phyloP scores from a whole-genome alignment of 2,888 invertebrate genomes.

The Iselma pallidipennis region DNA sequence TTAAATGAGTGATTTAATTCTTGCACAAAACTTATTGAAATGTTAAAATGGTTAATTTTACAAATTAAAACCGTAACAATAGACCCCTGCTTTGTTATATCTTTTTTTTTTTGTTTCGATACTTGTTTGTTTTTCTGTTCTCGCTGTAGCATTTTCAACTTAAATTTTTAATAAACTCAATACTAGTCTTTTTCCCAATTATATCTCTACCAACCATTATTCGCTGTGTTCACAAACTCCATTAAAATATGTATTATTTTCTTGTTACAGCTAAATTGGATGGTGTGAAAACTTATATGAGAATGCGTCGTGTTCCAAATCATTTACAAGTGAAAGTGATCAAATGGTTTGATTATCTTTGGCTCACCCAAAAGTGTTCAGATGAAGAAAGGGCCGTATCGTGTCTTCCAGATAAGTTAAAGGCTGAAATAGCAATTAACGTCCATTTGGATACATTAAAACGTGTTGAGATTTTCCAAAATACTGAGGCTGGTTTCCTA shows the following conservation, averaged over 20 bases:
- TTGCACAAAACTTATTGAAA: too few species aligned
- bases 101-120: too few species aligned
- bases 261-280: constrained; percentile 90
- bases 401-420: constrained; percentile 95
- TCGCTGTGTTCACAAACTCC: too few species aligned
- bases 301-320: constrained; percentile 92
- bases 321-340: constrained; percentile 97
- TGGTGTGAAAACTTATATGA: constrained; percentile 98
- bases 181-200: too few species aligned
- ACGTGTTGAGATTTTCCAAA: constrained; percentile 98
- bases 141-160: neutral
- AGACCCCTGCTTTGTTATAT: neutral
- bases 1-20: too few species aligned
- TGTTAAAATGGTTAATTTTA: neutral
- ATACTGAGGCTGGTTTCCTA: constrained; percentile 98
- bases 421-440: constrained; percentile 99
- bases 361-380: constrained; percentile 98
- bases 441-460: constrained; percentile 98
- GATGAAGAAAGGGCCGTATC: constrained; percentile 96
- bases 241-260: constrained; percentile 1
- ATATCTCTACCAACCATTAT: too few species aligned
- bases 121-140: neutral
- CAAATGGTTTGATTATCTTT: constrained; percentile 99
- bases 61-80: neutral
- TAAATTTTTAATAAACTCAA: neutral